Base-by-base conservation (phyloP, 1,140 invertebrate genomes). In the Radopholus similis region DNA sequence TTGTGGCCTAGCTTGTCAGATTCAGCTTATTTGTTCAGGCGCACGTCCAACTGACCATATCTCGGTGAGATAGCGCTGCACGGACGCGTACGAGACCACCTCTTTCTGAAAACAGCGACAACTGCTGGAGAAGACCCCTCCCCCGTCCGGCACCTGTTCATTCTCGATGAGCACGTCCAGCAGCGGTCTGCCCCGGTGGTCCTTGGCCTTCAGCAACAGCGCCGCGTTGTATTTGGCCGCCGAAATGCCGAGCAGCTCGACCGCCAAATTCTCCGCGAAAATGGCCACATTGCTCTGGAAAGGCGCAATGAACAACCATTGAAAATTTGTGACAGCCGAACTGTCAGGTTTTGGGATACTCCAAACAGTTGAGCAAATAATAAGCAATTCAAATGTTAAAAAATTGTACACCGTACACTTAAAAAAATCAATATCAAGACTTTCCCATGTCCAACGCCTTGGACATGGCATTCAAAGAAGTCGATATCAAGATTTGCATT, bases 91-190 rank as follows among this genome's bases (percentile, higher is more conserved):
- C 9, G 76, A 80, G n/a, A 81, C 79, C 4, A 81, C 79, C 70
- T 82, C 79, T 73, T 81, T 81, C 77, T 81, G 53, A 71, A 74
- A 42, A 38, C 32, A 15, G 18, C 2, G 9, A 51, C 40, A 32
- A 71, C 35, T 62, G 18, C 23, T 15, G 11, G 8, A 26, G 30
- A 60, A 40, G 2, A 13, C n/a, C 15, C 18, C 26, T 72, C 2
- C 30, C 34, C 15, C 30, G 34, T 65, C 51, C 15, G 56, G 0
- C 83, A 97, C 97, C 81, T 97, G 94, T 83, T 97, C 93, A 82
- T 95, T 94, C 84, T 99, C 95, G 72, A 98, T 97, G 6, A 98
- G 86, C 0, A 98, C 92, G 83, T 98, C 95, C 40, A 98, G 85
- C 84, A 98, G 95, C 79, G 94, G 92, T 38, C 92, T 89, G 74